phyloP scores from a whole-genome alignment of 1,140 invertebrate genomes.

The Pogonomyrmex californicus region DNA sequence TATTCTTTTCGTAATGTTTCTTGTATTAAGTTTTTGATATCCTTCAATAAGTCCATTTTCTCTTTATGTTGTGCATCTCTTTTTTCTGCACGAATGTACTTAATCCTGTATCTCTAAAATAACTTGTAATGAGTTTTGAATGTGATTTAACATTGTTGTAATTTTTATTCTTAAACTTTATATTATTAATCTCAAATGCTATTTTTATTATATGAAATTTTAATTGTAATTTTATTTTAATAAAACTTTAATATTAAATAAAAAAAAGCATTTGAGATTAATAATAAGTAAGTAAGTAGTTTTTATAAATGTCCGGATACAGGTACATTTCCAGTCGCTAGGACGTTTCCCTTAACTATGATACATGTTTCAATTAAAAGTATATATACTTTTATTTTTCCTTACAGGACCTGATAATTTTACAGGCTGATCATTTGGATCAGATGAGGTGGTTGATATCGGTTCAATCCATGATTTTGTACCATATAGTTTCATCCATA shows the following conservation, averaged over 20 bases:
- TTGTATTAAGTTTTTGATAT: constrained; percentile 17
- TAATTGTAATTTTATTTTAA: too few species aligned
- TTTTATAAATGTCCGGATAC: too few species aligned
- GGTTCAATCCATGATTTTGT: background rate
- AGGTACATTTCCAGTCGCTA: too few species aligned
- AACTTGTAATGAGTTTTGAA: too few species aligned
- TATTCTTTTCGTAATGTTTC: too few species aligned
- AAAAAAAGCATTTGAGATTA: too few species aligned
- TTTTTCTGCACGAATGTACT: background rate
- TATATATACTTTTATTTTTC: background rate
- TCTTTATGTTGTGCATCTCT: constrained; percentile 8
- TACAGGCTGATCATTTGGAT: background rate
- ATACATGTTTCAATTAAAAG: background rate
- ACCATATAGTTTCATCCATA: background rate
- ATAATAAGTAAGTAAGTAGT: too few species aligned
- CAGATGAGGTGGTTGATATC: background rate
- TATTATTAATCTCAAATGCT: too few species aligned
- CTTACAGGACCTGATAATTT: background rate
- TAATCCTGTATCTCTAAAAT: background rate
- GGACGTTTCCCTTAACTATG: background rate
- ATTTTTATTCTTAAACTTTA: too few species aligned
- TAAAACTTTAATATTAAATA: too few species aligned
- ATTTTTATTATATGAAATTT: too few species aligned
- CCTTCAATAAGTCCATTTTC: background rate
- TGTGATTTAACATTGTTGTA: too few species aligned